Conservation (phyloP, 2,888 invertebrate genomes). For the Chironomus riparius region DNA sequence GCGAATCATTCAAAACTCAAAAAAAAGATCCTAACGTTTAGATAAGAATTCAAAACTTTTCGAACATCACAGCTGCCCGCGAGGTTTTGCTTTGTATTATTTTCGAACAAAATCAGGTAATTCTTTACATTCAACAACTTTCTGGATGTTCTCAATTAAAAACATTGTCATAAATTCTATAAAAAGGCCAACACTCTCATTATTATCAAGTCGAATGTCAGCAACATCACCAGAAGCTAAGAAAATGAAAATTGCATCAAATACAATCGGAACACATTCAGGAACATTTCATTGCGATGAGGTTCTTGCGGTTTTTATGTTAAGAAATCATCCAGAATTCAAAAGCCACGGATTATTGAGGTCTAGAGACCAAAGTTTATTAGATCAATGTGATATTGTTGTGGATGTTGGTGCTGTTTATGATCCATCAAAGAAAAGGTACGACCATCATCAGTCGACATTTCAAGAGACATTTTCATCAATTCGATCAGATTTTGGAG, state of each 20-base stretch:
- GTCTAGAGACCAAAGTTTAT: conserved; percentile 49
- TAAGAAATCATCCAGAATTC: conserved; percentile 65
- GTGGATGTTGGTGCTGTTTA: conserved; percentile 90
- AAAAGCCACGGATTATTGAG: conserved; percentile 71
- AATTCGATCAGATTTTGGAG: conserved; percentile 51
- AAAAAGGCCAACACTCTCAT: too few species aligned
- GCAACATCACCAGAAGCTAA: not conserved
- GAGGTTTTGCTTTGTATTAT: too few species aligned
- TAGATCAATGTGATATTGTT: conserved; percentile 82
- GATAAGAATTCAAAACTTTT: too few species aligned
- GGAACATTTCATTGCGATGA: conserved; percentile 89
- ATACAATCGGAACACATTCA: conserved; percentile 16
- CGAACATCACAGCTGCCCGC: too few species aligned
- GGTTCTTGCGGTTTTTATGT: conserved; percentile 86
- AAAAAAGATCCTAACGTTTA: too few species aligned
- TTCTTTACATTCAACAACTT: too few species aligned
- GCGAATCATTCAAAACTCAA: too few species aligned
- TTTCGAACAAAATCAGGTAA: too few species aligned
- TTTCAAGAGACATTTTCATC: conserved; percentile 60
- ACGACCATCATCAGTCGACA: conserved; percentile 89
- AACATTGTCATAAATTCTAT: too few species aligned
- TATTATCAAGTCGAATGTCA: too few species aligned
- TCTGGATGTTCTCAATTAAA: too few species aligned
- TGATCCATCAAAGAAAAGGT: conserved; percentile 63
- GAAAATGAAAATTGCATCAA: not conserved